phyloP scores from a whole-genome alignment of 2,888 invertebrate species.

The Seira ritae region DNA sequence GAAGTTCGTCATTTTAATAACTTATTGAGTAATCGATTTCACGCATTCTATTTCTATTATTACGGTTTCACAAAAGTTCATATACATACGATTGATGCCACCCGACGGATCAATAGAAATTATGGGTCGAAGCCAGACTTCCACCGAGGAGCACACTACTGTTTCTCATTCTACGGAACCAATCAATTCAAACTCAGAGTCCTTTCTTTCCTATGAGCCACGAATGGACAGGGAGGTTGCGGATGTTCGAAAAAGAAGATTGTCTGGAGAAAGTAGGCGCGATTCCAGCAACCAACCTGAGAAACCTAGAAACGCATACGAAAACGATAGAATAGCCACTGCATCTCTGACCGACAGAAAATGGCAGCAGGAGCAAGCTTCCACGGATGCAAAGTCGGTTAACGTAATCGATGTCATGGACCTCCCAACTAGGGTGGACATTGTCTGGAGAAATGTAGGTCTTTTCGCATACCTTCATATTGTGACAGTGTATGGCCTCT shows the following conservation, averaged over 20 bases:
- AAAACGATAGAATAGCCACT: too few species aligned
- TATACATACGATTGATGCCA: constrained; percentile 28
- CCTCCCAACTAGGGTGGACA: constrained; percentile 57
- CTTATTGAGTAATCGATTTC: too few species aligned
- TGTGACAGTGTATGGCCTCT: constrained; percentile 69
- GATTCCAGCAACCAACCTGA: not conserved
- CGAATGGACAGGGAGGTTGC: not conserved
- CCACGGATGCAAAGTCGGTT: constrained; percentile 1
- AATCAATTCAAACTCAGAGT: constrained; percentile 25
- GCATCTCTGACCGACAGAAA: not conserved
- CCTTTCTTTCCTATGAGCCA: constrained; percentile 12
- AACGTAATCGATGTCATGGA: constrained; percentile 36
- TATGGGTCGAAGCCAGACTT: constrained; percentile 47
- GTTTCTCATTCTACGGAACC: not conserved
- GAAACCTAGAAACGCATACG: not conserved
- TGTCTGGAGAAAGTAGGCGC: not conserved
- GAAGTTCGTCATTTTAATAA: too few species aligned
- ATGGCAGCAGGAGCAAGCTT: not conserved
- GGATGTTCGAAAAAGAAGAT: not conserved
- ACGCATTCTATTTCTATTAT: not conserved
- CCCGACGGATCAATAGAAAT: constrained; percentile 36
- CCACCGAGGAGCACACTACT: constrained; percentile 20
- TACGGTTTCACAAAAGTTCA: not conserved
- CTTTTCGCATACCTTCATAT: constrained; percentile 71
- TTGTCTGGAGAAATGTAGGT: constrained; percentile 70